A percentile compares a stretch with the other conserved stretches of the same genome.
Evolutionary conservation across 2,888 invertebrate genomes (phyloP).

Genomic region (Leucoma salicis): DNA sequence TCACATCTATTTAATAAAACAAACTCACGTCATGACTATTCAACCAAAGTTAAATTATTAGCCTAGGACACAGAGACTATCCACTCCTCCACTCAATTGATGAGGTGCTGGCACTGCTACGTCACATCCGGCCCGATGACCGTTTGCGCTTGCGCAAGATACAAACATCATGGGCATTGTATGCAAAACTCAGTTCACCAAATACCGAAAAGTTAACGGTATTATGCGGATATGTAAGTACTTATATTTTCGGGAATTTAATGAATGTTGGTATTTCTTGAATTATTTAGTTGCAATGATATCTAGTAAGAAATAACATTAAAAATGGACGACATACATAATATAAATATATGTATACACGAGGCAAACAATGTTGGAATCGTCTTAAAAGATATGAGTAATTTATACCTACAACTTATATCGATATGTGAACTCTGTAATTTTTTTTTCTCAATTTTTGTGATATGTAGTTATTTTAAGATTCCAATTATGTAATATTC

Average conservation of each 20-base stretch:
- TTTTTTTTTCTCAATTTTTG: no score
- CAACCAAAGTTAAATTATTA: constrained; percentile 10
- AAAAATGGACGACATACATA: no score
- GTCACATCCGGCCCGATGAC: constrained; percentile 74
- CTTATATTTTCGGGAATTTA: constrained; percentile 6
- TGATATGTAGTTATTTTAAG: no score
- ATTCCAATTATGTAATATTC: no score
- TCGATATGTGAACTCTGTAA: no score
- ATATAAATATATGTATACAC: no score
- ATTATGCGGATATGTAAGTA: constrained; percentile 31
- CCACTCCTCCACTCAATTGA: constrained; percentile 47
- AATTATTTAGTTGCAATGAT: neutral
- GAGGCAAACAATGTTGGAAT: no score
- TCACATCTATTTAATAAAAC: neutral
- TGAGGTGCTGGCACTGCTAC: constrained; percentile 52
- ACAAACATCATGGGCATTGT: constrained; percentile 76
- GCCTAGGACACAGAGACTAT: constrained; percentile 34
- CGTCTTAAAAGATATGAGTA: no score
- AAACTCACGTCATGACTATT: neutral
- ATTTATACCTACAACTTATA: no score
- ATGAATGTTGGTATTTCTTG: constrained; percentile 1
- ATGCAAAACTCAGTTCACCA: constrained; percentile 71
- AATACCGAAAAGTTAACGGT: constrained; percentile 62
- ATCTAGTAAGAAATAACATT: neutral
- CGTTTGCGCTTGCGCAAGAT: constrained; percentile 66